Percentiles rank a stretch among this genome's conserved stretches.
Conservation (phyloP, 2,888 invertebrate species). For the Lepeophtheirus nordmannii region DNA sequence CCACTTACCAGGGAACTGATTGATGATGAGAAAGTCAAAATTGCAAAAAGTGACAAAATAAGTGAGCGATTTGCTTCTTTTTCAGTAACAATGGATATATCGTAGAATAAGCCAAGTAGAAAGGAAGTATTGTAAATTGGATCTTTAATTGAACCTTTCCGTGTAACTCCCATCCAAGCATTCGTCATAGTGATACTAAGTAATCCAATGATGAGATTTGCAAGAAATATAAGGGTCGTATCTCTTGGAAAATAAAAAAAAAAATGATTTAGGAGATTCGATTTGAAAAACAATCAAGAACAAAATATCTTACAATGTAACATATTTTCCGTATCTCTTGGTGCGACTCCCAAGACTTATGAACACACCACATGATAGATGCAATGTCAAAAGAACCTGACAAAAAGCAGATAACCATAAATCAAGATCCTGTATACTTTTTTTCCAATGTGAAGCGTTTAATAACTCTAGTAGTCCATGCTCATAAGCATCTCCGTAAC, state of each 20-base stretch:
- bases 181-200: not conserved
- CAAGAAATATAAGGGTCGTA: not conserved
- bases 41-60: not conserved
- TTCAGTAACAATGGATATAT: slow-evolving; percentile 4
- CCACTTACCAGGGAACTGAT: not conserved
- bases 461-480: not conserved
- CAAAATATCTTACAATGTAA: not conserved
- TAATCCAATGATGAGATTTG: not conserved
- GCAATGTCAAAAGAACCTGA: not conserved
- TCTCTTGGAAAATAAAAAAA: not conserved
- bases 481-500: not conserved
- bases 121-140: not conserved
- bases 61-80: not conserved
- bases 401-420: not conserved
- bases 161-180: not conserved
- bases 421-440: not conserved
- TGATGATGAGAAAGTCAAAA: not conserved
- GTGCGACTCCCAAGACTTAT: not conserved
- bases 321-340: not conserved
- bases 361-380: not conserved
- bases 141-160: not conserved
- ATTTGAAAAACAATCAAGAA: too few species aligned
- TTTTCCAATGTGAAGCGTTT: not conserved
- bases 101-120: not conserved
- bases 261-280: too few species aligned